phyloP scores from a whole-genome alignment of 2,888 invertebrate genomes.

The Cephalotes varians region DNA sequence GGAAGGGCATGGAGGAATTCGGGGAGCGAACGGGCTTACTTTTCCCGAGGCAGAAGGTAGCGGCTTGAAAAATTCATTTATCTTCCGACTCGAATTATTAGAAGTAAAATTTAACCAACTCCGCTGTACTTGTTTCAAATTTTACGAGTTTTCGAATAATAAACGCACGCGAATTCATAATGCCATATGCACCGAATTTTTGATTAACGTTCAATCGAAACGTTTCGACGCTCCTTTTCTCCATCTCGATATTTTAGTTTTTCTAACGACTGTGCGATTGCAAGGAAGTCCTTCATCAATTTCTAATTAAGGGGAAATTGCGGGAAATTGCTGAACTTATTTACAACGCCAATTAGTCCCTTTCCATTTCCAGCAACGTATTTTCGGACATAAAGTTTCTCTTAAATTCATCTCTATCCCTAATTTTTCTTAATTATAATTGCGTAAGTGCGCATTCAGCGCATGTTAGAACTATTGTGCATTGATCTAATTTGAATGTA shows the following conservation, averaged over 20 bases:
- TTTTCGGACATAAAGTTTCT: not conserved
- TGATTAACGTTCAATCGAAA: not conserved
- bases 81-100: not conserved
- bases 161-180: not conserved
- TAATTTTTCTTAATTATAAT: too few species aligned
- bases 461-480: too few species aligned
- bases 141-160: not conserved
- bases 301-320: not conserved
- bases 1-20: not conserved
- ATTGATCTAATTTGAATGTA: too few species aligned
- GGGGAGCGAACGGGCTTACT: too few species aligned
- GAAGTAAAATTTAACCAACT: not conserved
- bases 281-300: not conserved
- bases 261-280: not conserved
- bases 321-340: not conserved
- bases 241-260: not conserved
- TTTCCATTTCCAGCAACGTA: not conserved
- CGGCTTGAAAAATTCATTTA: not conserved
- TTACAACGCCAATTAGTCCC: not conserved
- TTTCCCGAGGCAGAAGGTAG: too few species aligned
- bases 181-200: not conserved
- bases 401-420: not conserved
- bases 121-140: not conserved
- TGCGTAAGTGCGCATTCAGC: too few species aligned
- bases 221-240: not conserved